Conservation (phyloP, 1,140 invertebrate species). For the Drosophila pseudoananassae region DNA sequence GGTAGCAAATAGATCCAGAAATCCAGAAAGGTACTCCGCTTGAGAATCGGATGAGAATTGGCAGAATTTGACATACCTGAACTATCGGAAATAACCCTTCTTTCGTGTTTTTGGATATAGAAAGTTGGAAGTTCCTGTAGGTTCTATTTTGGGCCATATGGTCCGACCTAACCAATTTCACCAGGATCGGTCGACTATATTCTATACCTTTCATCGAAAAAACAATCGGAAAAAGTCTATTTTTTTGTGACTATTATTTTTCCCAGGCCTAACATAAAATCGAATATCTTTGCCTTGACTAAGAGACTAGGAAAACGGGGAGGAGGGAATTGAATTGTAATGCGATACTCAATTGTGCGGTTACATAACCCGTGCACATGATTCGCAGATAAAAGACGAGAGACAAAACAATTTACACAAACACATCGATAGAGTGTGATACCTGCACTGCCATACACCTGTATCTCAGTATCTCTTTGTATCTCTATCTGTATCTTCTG, state of each 20-base stretch:
- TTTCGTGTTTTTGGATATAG: too few relatives aligned
- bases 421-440: conserved; percentile 6
- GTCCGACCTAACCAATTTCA: too few relatives aligned
- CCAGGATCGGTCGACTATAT: too few relatives aligned
- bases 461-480: conserved; percentile 5
- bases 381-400: conserved; percentile 59
- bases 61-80: too few relatives aligned
- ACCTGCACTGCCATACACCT: conserved; percentile 2
- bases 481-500: not conserved
- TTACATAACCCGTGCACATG: conserved; percentile 73
- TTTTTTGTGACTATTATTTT: not conserved
- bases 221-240: too few relatives aligned
- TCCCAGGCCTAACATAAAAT: not conserved
- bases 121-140: too few relatives aligned
- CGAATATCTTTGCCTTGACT: not conserved
- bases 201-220: too few relatives aligned
- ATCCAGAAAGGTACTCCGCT: too few relatives aligned
- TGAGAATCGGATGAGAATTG: too few relatives aligned
- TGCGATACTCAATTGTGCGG: conserved; percentile 71
- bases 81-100: too few relatives aligned
- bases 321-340: conserved; percentile 19
- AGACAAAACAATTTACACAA: conserved; percentile 26
- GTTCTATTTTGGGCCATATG: too few relatives aligned
- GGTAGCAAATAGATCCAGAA: too few relatives aligned
- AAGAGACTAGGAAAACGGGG: not conserved